Evolutionary conservation across 2,113 vertebrate genomes (phyloP).

Genomic region (Microtus pennsylvanicus): DNA sequence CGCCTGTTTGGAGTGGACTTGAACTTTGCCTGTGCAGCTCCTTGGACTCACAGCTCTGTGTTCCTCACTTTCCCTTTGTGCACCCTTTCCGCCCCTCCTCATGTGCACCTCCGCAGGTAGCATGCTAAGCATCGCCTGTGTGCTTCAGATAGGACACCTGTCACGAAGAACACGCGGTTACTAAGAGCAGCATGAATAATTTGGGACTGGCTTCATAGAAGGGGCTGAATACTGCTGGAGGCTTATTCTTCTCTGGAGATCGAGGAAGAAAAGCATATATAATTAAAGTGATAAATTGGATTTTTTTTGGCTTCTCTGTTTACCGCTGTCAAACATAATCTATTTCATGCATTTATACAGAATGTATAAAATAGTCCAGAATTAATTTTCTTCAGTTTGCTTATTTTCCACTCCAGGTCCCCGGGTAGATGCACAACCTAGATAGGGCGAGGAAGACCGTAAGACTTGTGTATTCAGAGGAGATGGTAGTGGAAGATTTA

Average conservation of each 20-base stretch:
- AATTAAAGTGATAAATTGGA: constrained; percentile 72
- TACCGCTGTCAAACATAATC: constrained; percentile 73
- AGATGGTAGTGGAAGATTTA: not conserved
- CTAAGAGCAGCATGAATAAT: constrained; percentile 24
- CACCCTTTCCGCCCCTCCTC: not conserved
- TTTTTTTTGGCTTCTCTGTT: constrained; percentile 63
- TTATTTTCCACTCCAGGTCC: constrained; percentile 69
- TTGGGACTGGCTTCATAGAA: not conserved
- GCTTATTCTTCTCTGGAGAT: constrained; percentile 35
- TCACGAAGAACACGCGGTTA: not conserved
- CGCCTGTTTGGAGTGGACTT: not conserved
- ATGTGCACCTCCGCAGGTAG: not conserved
- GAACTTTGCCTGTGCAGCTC: not conserved
- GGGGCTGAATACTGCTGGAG: not conserved
- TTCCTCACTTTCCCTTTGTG: not conserved
- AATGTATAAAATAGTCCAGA: constrained; percentile 69
- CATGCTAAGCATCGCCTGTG: not conserved
- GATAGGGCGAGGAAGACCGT: not conserved
- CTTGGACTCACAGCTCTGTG: not conserved
- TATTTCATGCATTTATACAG: constrained; percentile 70
- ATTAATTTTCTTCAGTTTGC: constrained; percentile 69
- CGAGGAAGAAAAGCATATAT: constrained; percentile 59
- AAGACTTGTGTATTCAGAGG: constrained; percentile 26
- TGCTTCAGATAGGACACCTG: not conserved
- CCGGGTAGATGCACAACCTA: not conserved